phyloP scores from a whole-genome alignment of 2,113 vertebrate species.

The Manacus vitellinus region DNA sequence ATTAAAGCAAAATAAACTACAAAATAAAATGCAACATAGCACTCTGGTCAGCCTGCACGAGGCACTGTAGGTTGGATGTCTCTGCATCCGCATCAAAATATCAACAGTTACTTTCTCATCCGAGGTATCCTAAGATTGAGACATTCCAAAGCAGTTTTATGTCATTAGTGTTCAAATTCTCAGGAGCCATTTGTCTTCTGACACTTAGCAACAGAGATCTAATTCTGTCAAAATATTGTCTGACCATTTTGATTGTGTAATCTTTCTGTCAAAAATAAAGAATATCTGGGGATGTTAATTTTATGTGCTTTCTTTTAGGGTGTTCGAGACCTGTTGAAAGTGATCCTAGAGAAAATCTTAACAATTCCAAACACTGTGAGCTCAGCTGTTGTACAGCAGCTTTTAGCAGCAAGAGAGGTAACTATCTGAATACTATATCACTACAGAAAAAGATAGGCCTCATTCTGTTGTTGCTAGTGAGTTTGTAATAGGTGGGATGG shows the following conservation, averaged over 20 bases:
- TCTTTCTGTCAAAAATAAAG: not conserved
- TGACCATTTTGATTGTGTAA: not conserved
- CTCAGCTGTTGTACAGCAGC: slow-evolving; percentile 95
- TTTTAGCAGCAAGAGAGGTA: slow-evolving; percentile 94
- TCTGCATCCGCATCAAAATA: not conserved
- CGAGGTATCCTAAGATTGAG: not conserved
- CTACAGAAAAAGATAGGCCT: not conserved
- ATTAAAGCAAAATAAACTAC: not conserved
- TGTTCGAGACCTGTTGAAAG: slow-evolving; percentile 93
- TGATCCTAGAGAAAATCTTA: slow-evolving; percentile 94
- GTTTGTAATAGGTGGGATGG: not conserved
- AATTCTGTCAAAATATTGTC: not conserved
- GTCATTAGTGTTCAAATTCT: not conserved
- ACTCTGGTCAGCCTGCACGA: not conserved
- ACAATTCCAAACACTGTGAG: slow-evolving; percentile 94
- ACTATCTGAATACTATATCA: not conserved
- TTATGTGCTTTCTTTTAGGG: slow-evolving; percentile 76
- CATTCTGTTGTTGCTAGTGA: not conserved
- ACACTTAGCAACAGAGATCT: not conserved
- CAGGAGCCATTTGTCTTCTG: not conserved
- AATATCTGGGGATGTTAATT: not conserved
- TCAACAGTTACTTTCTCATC: not conserved
- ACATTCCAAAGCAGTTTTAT: not conserved
- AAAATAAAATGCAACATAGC: not conserved
- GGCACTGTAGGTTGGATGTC: not conserved